Evolutionary conservation across 2,797 vertebrate genomes (phyloP), one percentile per base, ranked within the genome.

Genomic region (Thamnophis elegans): DNA sequence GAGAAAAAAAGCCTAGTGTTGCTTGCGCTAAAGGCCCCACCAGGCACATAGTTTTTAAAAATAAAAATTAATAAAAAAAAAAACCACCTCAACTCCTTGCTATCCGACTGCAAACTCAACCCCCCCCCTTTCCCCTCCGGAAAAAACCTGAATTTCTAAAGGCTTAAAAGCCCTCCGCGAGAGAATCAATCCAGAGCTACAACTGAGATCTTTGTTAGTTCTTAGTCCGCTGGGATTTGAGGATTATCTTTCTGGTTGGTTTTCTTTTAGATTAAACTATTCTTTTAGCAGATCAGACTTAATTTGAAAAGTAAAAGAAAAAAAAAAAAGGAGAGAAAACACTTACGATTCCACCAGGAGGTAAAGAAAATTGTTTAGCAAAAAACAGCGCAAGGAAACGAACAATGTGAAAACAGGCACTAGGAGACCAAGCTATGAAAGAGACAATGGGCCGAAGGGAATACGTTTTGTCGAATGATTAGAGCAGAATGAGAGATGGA

Each of bases 311-410:
- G 59, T 16, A 16, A 22, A 54, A 42, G 13, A 12, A 22, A 54
- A 42, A 62, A 8, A 22, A 58, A 18, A 16, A 3, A 56, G 55
- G 6, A 59, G 8, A 22, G n/a, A 91, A 91, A 86, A 56, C 93
- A 89, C 86, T 91, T 89, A 93, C 68, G 87, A 90, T 85, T 78
- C 68, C 86, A 32, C 88, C 91, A 89, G 94, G 90, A 94, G 78
- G 92, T 13, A 96, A 42, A 73, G 73, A 73, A 88, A 88, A 90
- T 22, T 94, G 54, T 87, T 96, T 85, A 94, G 47, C 65, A 78
- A 78, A 95, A n/a, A 93, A 89, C 18, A 51, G 11, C 5, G 4
- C 6, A 28, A 53, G 12, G 82, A 32, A 58, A 59, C n/a, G 32
- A 91, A 58, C n/a, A 60, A 20, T 32, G 9, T 18, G 5, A 89